A percentile compares a stretch with the other conserved stretches of the same genome.
Conservation (phyloP, 1,140 invertebrate species). For the Babylonia areolata region DNA sequence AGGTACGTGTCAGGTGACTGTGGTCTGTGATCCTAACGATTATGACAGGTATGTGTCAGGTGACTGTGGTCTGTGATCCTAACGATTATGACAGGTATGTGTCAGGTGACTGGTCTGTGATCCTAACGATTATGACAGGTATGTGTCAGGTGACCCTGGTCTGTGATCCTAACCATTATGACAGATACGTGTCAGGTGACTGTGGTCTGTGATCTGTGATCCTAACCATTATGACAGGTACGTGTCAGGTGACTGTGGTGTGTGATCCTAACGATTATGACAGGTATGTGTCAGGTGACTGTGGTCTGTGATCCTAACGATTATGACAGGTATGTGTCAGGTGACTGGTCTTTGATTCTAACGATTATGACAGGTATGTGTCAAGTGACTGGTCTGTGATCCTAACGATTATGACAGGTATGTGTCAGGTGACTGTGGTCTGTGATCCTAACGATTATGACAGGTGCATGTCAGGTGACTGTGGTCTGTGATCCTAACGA, state of each 20-base stretch:
- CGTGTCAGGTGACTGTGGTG: background rate
- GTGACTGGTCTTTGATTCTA: too few relatives aligned
- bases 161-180: background rate
- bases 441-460: background rate
- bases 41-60: constrained; percentile 82
- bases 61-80: constrained; percentile 83
- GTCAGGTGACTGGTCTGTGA: background rate
- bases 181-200: background rate
- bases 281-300: too few relatives aligned
- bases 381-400: too few relatives aligned
- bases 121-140: background rate
- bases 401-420: background rate
- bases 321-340: background rate
- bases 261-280: background rate
- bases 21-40: constrained; percentile 94
- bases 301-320: background rate
- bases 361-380: background rate
- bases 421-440: too few relatives aligned
- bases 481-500: background rate
- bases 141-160: too few relatives aligned
- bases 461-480: background rate
- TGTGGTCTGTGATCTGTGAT: background rate
- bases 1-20: too few relatives aligned
- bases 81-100: background rate
- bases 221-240: background rate